Percentiles rank a stretch among this genome's conserved stretches.
Evolutionary conservation across 2,113 vertebrate species (phyloP).

Genomic region (Tylochromis polylepis): DNA sequence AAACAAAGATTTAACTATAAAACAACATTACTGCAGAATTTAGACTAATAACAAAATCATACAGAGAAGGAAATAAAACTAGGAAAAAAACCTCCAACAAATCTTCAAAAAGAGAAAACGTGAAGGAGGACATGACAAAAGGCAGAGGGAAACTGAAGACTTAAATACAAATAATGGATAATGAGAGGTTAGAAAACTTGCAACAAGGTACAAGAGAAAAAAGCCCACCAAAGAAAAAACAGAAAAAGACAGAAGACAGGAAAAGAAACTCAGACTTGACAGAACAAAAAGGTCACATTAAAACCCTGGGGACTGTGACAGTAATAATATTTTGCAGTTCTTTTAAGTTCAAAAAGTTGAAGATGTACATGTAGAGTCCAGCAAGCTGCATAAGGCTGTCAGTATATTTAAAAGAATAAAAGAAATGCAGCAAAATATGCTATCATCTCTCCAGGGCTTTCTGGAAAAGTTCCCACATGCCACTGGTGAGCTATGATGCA

Average conservation of each 20-base stretch:
- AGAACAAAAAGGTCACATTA: too few relatives aligned
- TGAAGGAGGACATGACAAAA: not conserved
- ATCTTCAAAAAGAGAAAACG: not conserved
- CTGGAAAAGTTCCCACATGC: too few relatives aligned
- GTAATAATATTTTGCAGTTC: not conserved
- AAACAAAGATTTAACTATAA: not conserved
- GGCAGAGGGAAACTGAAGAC: not conserved
- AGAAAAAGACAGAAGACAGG: not conserved
- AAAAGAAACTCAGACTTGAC: not conserved
- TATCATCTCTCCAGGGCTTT: too few relatives aligned
- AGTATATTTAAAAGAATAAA: too few relatives aligned
- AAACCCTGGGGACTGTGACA: not conserved
- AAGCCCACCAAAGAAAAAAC: too few relatives aligned
- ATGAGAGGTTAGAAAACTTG: not conserved
- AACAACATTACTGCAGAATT: not conserved
- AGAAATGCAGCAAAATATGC: too few relatives aligned
- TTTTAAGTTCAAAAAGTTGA: not conserved
- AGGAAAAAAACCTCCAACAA: not conserved
- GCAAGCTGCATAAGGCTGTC: too few relatives aligned
- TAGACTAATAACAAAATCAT: too few relatives aligned
- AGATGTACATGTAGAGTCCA: too few relatives aligned
- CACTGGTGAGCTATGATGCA: too few relatives aligned
- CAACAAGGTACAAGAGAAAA: not conserved
- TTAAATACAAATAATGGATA: not conserved
- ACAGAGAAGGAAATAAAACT: not conserved